phyloP scores from a whole-genome alignment of 2,113 vertebrate species.

The Chloroceryle aenea region DNA sequence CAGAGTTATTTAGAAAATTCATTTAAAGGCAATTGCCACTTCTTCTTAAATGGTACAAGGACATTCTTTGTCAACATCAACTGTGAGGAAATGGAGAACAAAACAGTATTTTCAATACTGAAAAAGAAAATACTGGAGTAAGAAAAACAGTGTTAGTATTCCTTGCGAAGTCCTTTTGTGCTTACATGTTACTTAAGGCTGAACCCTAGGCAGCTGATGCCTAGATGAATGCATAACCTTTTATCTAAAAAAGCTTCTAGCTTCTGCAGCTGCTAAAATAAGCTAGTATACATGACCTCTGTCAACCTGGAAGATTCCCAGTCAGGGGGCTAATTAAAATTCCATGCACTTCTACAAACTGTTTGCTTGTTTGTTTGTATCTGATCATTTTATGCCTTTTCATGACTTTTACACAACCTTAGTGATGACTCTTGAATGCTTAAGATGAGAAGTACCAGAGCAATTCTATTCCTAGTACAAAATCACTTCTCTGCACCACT shows the following conservation, averaged over 20 bases:
- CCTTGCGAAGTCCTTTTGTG: background rate
- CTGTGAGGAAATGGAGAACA: background rate
- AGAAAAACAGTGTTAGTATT: background rate
- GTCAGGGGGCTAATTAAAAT: background rate
- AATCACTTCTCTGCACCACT: background rate
- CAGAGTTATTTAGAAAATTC: background rate
- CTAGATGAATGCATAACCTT: background rate
- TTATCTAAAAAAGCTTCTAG: background rate
- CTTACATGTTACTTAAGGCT: background rate
- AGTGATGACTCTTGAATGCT: background rate
- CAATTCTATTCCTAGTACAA: background rate
- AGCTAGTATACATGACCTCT: background rate
- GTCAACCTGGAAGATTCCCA: background rate
- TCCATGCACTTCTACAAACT: background rate
- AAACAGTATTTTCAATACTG: background rate
- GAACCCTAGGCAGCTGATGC: background rate
- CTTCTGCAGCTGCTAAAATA: background rate
- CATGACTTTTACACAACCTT: background rate
- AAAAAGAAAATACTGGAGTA: background rate
- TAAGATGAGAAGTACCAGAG: background rate
- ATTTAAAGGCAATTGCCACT: background rate
- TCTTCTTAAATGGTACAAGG: background rate
- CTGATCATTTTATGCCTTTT: background rate
- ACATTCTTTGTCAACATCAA: background rate
- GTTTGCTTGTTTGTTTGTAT: background rate